These are phyloP conservation scores for Cathartes aura DNA, from an alignment of 2,113 vertebrate genomes.

Conservation along the genomic window DNA sequence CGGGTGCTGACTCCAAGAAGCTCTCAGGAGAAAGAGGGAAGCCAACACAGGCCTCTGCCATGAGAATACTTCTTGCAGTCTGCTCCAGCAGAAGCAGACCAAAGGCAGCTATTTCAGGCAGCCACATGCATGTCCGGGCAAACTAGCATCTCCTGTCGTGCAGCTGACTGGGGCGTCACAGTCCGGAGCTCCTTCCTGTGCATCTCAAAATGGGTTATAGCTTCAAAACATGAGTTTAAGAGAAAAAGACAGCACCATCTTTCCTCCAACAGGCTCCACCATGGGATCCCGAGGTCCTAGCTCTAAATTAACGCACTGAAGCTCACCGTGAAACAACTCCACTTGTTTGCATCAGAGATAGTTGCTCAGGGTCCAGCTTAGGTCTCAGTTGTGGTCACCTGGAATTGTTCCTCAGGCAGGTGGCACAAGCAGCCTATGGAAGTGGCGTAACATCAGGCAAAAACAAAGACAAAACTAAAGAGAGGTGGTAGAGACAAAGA, in stretches of 20 bases:
- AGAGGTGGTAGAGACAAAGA: neutral
- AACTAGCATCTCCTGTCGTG: neutral
- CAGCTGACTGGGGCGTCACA: neutral
- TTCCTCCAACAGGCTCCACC: neutral
- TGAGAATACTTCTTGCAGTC: neutral
- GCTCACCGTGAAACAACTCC: neutral
- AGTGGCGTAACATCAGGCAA: neutral
- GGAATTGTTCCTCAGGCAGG: neutral
- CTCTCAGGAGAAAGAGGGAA: neutral
- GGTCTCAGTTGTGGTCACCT: neutral
- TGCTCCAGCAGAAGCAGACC: neutral
- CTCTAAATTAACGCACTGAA: neutral
- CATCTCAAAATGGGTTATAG: neutral
- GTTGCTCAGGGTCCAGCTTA: neutral
- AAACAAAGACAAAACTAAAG: neutral
- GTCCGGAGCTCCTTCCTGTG: neutral
- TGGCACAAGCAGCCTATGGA: neutral
- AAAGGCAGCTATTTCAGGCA: neutral
- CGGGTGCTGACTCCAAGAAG: neutral
- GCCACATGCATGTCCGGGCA: neutral
- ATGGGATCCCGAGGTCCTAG: neutral
- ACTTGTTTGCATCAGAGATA: neutral
- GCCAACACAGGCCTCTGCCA: neutral
- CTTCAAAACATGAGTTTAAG: neutral
- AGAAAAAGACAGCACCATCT: neutral